Base-by-base conservation (phyloP, 2,113 vertebrate species). In the Larimichthys crocea region DNA sequence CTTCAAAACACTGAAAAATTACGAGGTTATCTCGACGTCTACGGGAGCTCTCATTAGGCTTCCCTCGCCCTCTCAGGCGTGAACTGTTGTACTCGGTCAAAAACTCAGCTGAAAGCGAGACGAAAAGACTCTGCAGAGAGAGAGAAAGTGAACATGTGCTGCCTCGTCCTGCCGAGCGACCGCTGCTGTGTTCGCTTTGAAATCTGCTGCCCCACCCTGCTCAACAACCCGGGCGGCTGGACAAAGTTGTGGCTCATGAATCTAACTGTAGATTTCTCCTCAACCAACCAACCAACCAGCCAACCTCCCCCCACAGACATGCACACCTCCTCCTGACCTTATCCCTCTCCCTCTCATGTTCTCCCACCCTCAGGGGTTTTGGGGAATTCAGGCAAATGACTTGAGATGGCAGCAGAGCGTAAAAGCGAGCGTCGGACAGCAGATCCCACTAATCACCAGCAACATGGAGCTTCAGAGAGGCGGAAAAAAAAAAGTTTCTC, bases 341-440 rank as follows among this genome's bases (percentile, higher is more conserved):
- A 56, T 49, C 31, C 49, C 42, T 49, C 24, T 24, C 24, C 40
- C 61, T 67, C 83, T 77, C 60, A 52, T 79, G 76, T 80, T 87
- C 81, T 72, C 83, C 91, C 74, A 63, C 80, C 84, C 89, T 83
- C 56, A 2, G 84, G 89, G 92, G 78, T 81, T 89, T 88, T 75
- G 59, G 87, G 72, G 88, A 90, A 92, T 88, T 83, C 65, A 92
- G 92, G 91, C 90, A 85, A 93, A 93, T 82, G 89, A 92, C 88
- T 82, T 88, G 74, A 71, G 83, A 88, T 77, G 80, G 84, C 92
- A 91, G 89, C 78, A 68, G 79, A 89, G 89, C 81, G 74, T 87
- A 66, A 88, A 80, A 73, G 74, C 64, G 65, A 89, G 60, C 68
- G 60, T 66, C 55, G 5, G 80, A 31, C 75, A 6, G 88, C 87